Base-by-base conservation (phyloP, 2,113 vertebrate genomes). In the Dipodomys ordii region DNA sequence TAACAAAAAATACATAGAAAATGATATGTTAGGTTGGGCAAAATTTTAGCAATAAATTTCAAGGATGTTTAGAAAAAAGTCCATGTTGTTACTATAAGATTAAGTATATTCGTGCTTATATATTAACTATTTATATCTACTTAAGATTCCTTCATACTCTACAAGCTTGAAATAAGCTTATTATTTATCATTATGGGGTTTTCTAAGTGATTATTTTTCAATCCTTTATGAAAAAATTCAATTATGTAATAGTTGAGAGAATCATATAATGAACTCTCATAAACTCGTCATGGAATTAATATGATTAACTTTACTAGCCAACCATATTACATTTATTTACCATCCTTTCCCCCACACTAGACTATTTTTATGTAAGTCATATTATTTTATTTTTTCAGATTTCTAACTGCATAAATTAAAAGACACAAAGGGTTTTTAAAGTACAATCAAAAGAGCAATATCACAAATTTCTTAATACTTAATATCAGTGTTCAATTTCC, bases 1-100 rank as follows among this genome's bases (percentile, higher is more conserved):
- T 76, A 92, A 71, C 69, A 60, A 88, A 93, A 84, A 62, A 76
- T 32, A 93, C 72, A 80, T 64, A 68, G 11, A 25, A 83, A 88
- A 78, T 93, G 23, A 67, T 68, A 46, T 19, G 12, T 53, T 53
- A 13, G 49, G 49, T 53, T 53, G 49, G 49, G 49, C 8, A 53
- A 53, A 53, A 53, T 53, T 53, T 53, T 53, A 4, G 49, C 49
- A 53, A 13, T 53, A 13, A 53, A 53, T 53, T 53, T 53, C 49
- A 53, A 53, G 49, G 49, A 12, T 53, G 49, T 53, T 53, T 53
- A 53, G 49, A 53, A 53, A 53, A 53, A 53, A 53, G 12, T 53
- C 8, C 12, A 53, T 53, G 8, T 53, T 53, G 39, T 39, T 39
- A 53, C 49, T 13, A 13, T 53, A 53, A 11, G 49, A 53, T 53